phyloP scores from a whole-genome alignment of 2,113 vertebrate species.

The Brachyistius frenatus region DNA sequence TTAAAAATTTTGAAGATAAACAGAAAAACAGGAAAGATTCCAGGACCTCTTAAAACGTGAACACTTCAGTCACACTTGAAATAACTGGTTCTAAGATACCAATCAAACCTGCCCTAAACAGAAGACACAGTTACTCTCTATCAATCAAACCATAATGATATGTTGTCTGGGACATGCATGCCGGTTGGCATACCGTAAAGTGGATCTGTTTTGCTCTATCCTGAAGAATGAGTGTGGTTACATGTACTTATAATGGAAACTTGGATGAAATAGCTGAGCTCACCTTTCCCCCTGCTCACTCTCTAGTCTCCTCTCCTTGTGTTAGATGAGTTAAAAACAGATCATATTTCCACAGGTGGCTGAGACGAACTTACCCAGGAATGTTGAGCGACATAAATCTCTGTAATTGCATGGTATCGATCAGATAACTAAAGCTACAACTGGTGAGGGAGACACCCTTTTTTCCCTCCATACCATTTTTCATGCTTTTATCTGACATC shows the following conservation, averaged over 20 bases:
- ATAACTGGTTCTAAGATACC: constrained; percentile 50
- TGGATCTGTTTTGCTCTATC: constrained; percentile 34
- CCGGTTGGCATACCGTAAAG: constrained; percentile 30
- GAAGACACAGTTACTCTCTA: constrained; percentile 38
- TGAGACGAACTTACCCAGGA: constrained; percentile 78
- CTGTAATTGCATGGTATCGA: constrained; percentile 82
- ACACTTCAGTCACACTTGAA: constrained; percentile 40
- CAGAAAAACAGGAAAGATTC: constrained; percentile 13
- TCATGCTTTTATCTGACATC: constrained; percentile 79
- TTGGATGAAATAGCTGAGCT: constrained; percentile 33
- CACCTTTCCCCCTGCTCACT: constrained; percentile 15
- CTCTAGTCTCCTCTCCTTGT: constrained; percentile 20
- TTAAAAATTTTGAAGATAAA: constrained; percentile 33
- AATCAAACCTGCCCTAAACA: constrained; percentile 57
- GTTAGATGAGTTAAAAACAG: constrained; percentile 73
- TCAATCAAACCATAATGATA: constrained; percentile 61
- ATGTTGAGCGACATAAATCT: constrained; percentile 85
- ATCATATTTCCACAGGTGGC: constrained; percentile 86
- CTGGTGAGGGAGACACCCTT: constrained; percentile 60
- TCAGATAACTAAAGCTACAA: constrained; percentile 78
- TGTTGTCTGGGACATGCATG: constrained; percentile 17
- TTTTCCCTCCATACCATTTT: constrained; percentile 58
- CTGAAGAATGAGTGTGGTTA: constrained; percentile 26
- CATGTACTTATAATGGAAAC: constrained; percentile 69
- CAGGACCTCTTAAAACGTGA: not conserved